These are phyloP conservation scores for Micrastur ruficollis DNA, from an alignment of 2,797 vertebrate genomes.

Conservation along the genomic window DNA sequence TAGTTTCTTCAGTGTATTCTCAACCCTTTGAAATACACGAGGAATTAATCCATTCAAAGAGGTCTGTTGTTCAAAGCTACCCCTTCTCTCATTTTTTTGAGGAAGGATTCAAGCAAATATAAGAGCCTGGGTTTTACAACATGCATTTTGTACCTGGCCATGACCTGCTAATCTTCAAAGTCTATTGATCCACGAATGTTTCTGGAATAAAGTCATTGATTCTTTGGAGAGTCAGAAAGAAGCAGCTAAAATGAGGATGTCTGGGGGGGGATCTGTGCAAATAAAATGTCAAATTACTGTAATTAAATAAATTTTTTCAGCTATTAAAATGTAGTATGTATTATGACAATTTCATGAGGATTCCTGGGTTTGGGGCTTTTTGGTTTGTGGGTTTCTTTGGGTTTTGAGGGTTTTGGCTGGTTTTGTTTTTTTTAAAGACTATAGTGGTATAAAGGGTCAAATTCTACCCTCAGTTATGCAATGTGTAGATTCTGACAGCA, in stretches of 20 bases:
- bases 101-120: conserved; percentile 25
- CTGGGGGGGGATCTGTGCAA: background rate
- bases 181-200: conserved; percentile 29
- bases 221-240: conserved; percentile 14
- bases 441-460: background rate
- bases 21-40: conserved; percentile 27
- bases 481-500: background rate
- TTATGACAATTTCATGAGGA: background rate
- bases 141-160: conserved; percentile 44
- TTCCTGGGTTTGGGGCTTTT: background rate
- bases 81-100: conserved; percentile 1
- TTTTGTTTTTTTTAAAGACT: background rate
- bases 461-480: background rate
- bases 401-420: background rate
- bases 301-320: background rate
- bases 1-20: background rate
- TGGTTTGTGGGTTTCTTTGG: background rate
- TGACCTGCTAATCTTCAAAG: conserved; percentile 52
- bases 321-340: background rate
- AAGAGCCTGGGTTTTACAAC: conserved; percentile 50
- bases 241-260: background rate
- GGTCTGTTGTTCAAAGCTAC: conserved; percentile 39
- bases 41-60: conserved; percentile 56
- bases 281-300: background rate
- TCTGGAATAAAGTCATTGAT: conserved; percentile 25